phyloP scores from a whole-genome alignment of 1,140 invertebrate genomes.

The Drosophila serrata region DNA sequence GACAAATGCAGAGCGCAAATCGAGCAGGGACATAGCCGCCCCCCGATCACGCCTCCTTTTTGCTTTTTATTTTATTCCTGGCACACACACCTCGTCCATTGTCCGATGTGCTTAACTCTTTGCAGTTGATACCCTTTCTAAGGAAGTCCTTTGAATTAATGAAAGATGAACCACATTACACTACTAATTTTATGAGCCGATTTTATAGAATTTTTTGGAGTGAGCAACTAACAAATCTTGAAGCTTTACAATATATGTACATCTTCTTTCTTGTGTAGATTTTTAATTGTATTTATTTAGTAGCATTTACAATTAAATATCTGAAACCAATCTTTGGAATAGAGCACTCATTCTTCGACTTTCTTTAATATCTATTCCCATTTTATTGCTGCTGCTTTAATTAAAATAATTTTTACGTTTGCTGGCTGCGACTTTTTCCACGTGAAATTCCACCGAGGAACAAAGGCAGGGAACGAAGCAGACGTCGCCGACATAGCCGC shows the following conservation, averaged over 20 bases:
- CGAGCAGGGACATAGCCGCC: conserved; percentile 45
- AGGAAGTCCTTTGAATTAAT: not conserved
- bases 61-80: not conserved
- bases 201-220: not conserved
- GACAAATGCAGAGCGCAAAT: conserved; percentile 75
- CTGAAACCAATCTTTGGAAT: not conserved
- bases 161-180: not conserved
- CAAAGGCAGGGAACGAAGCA: conserved; percentile 33
- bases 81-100: conserved; percentile 35
- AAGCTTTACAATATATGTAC: too few species aligned
- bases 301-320: not conserved
- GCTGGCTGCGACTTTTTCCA: conserved; percentile 69
- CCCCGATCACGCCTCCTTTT: conserved; percentile 14
- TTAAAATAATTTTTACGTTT: conserved; percentile 77
- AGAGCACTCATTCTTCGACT: conserved; percentile 8
- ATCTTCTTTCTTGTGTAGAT: too few species aligned
- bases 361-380: not conserved
- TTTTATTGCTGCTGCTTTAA: conserved; percentile 54
- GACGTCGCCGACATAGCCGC: conserved; percentile 65
- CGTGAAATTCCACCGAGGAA: conserved; percentile 68
- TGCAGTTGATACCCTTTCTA: conserved; percentile 2
- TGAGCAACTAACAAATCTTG: too few species aligned
- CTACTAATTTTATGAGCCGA: too few species aligned
- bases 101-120: conserved; percentile 15
- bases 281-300: not conserved